Evolutionary conservation across 1,140 invertebrate species (phyloP).

Genomic region (Paramacrobiotus metropolitanus): DNA sequence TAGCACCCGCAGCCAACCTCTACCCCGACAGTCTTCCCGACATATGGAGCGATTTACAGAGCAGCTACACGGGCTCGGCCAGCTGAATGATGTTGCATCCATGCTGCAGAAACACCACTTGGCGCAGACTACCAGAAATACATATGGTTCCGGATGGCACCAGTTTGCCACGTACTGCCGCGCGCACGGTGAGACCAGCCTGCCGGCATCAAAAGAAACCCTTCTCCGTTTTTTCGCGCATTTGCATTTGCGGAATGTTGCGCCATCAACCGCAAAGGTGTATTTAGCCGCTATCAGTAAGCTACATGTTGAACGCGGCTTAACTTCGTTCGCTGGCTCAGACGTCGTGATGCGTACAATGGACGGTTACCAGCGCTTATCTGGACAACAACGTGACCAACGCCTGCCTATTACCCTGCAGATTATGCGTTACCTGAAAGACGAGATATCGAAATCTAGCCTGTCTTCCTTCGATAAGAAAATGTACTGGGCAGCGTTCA

Average conservation of each 20-base stretch:
- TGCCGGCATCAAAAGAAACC: not conserved
- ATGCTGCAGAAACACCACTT: not conserved
- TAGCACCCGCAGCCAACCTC: not conserved
- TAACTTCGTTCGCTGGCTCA: not conserved
- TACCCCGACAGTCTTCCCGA: not conserved
- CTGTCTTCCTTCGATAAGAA: not conserved
- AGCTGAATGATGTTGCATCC: not conserved
- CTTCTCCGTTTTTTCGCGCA: not conserved
- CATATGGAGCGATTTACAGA: not conserved
- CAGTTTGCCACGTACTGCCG: not conserved
- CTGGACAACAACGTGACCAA: not conserved
- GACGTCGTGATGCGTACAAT: not conserved
- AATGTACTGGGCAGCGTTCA: not conserved
- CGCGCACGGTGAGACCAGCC: not conserved
- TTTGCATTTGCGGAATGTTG: not conserved
- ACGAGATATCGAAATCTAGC: not conserved
- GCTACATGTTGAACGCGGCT: not conserved
- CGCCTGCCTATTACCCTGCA: not conserved
- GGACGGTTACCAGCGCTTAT: not conserved
- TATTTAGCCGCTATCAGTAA: not conserved
- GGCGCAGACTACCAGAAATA: not conserved
- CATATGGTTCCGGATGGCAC: not conserved
- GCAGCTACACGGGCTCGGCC: too few relatives aligned
- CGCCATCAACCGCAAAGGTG: not conserved
- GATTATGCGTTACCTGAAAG: not conserved